Evolutionary conservation across 1,140 invertebrate species (phyloP).

Genomic region (Camponotus floridanus): DNA sequence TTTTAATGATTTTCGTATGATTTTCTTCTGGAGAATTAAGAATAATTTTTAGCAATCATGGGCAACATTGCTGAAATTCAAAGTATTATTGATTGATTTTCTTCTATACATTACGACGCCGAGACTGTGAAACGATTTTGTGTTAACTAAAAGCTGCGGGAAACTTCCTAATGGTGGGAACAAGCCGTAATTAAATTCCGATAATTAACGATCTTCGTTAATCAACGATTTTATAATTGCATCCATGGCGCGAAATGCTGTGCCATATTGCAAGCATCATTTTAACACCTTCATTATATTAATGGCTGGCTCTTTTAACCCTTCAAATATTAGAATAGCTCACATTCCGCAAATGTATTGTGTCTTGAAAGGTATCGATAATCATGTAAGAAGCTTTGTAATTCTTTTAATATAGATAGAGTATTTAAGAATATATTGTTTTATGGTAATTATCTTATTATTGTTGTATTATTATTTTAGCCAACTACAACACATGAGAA

Average conservation of each 20-base stretch:
- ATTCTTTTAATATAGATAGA: not conserved
- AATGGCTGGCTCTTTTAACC: constrained; percentile 18
- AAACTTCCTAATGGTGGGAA: constrained; percentile 18
- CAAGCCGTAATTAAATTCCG: constrained; percentile 45
- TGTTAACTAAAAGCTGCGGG: constrained; percentile 36
- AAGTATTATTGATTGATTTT: not conserved
- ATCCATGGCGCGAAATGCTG: constrained; percentile 11
- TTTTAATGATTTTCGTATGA: not conserved
- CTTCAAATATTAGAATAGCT: not conserved
- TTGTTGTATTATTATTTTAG: not conserved
- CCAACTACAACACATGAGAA: not conserved
- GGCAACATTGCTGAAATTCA: not conserved
- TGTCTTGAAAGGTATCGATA: not conserved
- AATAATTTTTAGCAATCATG: not conserved
- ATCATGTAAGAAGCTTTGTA: not conserved
- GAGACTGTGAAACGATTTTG: constrained; percentile 34
- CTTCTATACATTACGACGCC: constrained; percentile 11
- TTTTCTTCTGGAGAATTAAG: not conserved
- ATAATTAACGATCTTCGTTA: constrained; percentile 54
- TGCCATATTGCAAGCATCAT: not conserved
- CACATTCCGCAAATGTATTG: constrained; percentile 15
- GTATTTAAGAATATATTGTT: not conserved
- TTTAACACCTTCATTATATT: constrained; percentile 48
- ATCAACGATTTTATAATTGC: constrained; percentile 50
- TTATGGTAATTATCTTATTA: not conserved